Conservation (phyloP, 2,797 vertebrate genomes). For the Neostethus bicornis region DNA sequence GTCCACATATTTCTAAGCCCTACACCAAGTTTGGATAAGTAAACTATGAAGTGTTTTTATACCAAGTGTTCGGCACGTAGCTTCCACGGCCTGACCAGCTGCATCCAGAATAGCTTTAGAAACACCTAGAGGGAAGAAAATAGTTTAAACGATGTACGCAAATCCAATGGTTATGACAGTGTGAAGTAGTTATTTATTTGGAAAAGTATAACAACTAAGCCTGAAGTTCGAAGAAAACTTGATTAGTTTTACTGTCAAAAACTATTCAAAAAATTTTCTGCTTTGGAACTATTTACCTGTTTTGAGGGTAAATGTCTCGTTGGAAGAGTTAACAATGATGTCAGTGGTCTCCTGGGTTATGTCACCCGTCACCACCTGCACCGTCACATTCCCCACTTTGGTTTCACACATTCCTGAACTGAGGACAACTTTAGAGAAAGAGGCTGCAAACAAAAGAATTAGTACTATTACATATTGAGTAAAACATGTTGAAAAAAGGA, state of each 20-base stretch:
- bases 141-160: not conserved
- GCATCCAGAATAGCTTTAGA: conserved; percentile 80
- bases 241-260: not conserved
- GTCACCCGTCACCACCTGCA: conserved; percentile 84
- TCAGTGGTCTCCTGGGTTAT: conserved; percentile 87
- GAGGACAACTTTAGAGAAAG: conserved; percentile 66
- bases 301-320: conserved; percentile 76
- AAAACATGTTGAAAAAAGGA: not conserved
- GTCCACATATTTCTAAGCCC: no score
- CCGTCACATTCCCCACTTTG: conserved; percentile 78
- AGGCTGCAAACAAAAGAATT: conserved; percentile 40
- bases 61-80: conserved; percentile 69
- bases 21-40: not conserved
- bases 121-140: conserved; percentile 65
- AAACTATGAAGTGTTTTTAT: conserved; percentile 9
- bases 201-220: no score
- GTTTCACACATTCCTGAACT: conserved; percentile 76
- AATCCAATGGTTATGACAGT: not conserved
- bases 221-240: not conserved
- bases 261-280: not conserved
- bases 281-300: conserved; percentile 73
- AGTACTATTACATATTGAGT: not conserved
- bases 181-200: not conserved
- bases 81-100: conserved; percentile 71
- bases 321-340: conserved; percentile 88